phyloP scores from a whole-genome alignment of 2,113 vertebrate species.

The Pristiophorus japonicus region DNA sequence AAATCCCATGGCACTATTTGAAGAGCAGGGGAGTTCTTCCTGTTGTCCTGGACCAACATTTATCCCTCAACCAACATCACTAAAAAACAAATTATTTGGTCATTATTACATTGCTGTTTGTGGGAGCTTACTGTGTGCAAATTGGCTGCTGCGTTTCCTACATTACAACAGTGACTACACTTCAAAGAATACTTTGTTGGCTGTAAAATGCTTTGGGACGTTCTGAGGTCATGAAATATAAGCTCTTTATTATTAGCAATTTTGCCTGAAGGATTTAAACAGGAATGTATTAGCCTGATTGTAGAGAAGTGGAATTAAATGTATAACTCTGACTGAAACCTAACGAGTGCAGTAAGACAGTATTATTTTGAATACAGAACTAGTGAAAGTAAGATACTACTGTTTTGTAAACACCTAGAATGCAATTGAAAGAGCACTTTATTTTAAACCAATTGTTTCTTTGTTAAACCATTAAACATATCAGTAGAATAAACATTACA shows the following conservation, averaged over 20 bases:
- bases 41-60: neutral
- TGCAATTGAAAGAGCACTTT: constrained; percentile 30
- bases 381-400: neutral
- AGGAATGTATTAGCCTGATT: neutral
- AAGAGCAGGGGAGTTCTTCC: neutral
- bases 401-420: neutral
- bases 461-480: constrained; percentile 12
- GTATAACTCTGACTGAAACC: neutral
- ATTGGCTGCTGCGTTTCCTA: neutral
- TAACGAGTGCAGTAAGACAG: neutral
- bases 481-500: constrained; percentile 14
- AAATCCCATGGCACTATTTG: neutral
- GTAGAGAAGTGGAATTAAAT: neutral
- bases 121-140: neutral
- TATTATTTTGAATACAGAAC: neutral
- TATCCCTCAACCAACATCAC: neutral
- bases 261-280: too few relatives aligned
- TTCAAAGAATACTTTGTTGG: neutral
- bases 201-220: neutral
- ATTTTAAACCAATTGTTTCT: constrained; percentile 27
- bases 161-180: neutral
- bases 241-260: neutral
- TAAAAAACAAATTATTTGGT: neutral
- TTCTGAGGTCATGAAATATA: neutral
- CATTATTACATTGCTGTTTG: neutral